phyloP scores from a whole-genome alignment of 2,113 vertebrate species.

The Porphyrio hochstetteri region DNA sequence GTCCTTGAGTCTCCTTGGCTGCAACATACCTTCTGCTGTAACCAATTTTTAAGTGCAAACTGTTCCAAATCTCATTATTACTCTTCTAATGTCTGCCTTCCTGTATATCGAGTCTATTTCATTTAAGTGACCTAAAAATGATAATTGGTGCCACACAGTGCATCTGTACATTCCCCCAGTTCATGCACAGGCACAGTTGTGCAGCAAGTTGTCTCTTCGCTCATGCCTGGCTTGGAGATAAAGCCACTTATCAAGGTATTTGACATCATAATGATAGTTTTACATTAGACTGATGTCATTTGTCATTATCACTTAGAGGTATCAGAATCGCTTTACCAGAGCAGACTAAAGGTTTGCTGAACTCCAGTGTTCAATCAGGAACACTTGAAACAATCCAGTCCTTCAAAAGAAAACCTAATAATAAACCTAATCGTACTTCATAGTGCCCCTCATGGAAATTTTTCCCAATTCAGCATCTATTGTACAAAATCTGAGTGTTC shows the following conservation, averaged over 20 bases:
- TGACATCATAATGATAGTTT: neutral
- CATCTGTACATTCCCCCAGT: fast-evolving
- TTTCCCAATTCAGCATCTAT: neutral
- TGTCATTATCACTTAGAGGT: neutral
- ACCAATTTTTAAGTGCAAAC: slow-evolving; percentile 7
- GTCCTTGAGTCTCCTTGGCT: slow-evolving; percentile 22
- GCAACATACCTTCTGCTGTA: neutral
- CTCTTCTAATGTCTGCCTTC: neutral
- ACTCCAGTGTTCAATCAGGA: neutral
- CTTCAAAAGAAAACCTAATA: neutral
- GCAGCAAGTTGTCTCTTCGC: neutral
- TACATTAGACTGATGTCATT: neutral
- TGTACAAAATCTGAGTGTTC: neutral
- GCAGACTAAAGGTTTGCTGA: neutral
- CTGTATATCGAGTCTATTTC: neutral
- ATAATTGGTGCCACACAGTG: neutral
- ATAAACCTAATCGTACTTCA: neutral
- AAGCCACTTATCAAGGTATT: neutral
- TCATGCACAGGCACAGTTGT: fast-evolving
- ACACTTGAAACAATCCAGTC: neutral
- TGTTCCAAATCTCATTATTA: neutral
- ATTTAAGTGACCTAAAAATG: neutral
- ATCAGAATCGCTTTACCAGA: neutral
- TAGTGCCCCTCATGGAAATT: neutral
- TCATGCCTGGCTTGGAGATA: neutral